A percentile compares a stretch with the other conserved stretches of the same genome.
Evolutionary conservation across 2,797 vertebrate genomes (phyloP).

Genomic region (Valencia hispanica): DNA sequence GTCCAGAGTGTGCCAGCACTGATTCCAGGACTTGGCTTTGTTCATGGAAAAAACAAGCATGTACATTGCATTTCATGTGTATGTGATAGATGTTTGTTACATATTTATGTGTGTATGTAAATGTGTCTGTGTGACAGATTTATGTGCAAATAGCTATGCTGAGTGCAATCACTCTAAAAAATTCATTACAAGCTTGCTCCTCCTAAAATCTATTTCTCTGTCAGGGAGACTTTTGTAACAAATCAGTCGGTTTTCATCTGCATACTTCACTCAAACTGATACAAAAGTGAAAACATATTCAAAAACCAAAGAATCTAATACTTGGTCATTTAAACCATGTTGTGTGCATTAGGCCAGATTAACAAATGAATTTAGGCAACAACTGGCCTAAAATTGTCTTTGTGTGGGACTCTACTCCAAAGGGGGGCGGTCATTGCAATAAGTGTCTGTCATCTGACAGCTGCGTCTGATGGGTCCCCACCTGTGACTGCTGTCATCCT

Average conservation of each 20-base stretch:
- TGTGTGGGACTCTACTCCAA: slow-evolving; percentile 70
- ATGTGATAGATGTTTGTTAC: slow-evolving; percentile 21
- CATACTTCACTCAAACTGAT: slow-evolving; percentile 15
- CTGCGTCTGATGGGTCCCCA: slow-evolving; percentile 55
- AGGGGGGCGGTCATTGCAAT: slow-evolving; percentile 62
- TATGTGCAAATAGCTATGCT: slow-evolving; percentile 37
- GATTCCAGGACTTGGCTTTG: background rate
- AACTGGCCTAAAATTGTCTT: slow-evolving; percentile 66
- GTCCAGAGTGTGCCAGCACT: slow-evolving; percentile 9
- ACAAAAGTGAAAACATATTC: background rate
- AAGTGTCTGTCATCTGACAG: slow-evolving; percentile 64
- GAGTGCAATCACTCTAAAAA: slow-evolving; percentile 31
- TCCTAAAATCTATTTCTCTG: slow-evolving; percentile 55
- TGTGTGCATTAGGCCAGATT: slow-evolving; percentile 46
- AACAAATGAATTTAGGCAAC: slow-evolving; percentile 63
- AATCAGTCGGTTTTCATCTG: slow-evolving; percentile 40
- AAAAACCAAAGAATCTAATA: background rate
- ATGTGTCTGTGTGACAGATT: slow-evolving; percentile 29
- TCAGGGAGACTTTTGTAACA: slow-evolving; percentile 52
- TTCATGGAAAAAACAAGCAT: background rate
- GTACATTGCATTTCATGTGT: background rate
- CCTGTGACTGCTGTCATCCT: slow-evolving; percentile 67
- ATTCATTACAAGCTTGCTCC: slow-evolving; percentile 53
- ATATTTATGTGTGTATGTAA: slow-evolving; percentile 26
- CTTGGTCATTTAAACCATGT: slow-evolving; percentile 11